Conservation (phyloP, 2,888 invertebrate genomes). For the Drosophila parthenogenetica region DNA sequence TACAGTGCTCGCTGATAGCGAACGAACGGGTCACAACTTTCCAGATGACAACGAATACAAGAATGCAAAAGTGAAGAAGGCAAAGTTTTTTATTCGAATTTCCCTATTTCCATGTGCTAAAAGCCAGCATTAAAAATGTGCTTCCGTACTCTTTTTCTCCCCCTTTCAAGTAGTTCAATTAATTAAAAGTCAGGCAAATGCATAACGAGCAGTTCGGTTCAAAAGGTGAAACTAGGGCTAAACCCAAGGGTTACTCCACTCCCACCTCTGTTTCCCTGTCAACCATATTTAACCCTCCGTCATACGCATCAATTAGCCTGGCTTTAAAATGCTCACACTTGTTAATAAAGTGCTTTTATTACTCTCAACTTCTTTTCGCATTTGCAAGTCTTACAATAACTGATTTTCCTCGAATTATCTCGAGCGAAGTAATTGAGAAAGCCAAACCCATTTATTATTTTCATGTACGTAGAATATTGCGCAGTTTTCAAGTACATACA, state of each 20-base stretch:
- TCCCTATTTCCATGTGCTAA: slow-evolving; percentile 4
- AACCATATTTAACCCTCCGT: background rate
- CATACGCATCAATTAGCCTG: slow-evolving; percentile 21
- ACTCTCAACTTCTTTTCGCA: background rate
- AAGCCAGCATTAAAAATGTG: slow-evolving; percentile 26
- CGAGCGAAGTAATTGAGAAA: slow-evolving; percentile 14
- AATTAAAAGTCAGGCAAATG: slow-evolving; percentile 69
- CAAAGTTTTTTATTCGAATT: slow-evolving; percentile 52
- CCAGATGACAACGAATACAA: slow-evolving; percentile 28
- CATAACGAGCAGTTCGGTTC: slow-evolving; percentile 44
- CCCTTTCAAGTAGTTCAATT: slow-evolving; percentile 67
- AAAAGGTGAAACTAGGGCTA: slow-evolving; percentile 11
- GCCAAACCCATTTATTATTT: slow-evolving; percentile 1
- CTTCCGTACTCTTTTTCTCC: slow-evolving; percentile 4
- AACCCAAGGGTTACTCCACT: background rate
- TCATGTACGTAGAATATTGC: background rate
- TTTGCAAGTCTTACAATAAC: background rate
- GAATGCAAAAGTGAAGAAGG: slow-evolving; percentile 36
- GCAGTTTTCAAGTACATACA: background rate
- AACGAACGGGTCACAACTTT: slow-evolving; percentile 48
- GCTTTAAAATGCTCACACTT: background rate
- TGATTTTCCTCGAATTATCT: background rate
- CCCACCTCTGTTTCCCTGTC: background rate
- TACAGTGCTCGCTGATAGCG: slow-evolving; percentile 60
- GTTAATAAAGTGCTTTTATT: background rate